A percentile compares a stretch with the other conserved stretches of the same genome.
Conservation (phyloP, 2,888 invertebrate genomes). For the Ecliptopera silaceata region DNA sequence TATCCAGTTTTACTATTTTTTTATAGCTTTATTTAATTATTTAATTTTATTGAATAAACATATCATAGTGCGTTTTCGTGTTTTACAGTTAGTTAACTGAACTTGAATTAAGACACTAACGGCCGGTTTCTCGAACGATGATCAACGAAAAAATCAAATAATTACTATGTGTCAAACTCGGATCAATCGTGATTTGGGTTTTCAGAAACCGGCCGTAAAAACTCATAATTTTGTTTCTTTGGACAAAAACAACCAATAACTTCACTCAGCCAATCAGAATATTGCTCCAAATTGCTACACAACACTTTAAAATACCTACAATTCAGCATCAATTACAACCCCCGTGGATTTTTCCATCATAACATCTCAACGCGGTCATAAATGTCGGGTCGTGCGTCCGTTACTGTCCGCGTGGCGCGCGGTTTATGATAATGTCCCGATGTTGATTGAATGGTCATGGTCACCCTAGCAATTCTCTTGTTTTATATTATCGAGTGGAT, state of each 20-base stretch:
- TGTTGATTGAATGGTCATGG: conserved; percentile 79
- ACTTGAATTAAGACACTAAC: too few relatives aligned
- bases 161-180: too few relatives aligned
- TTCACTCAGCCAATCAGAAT: conserved; percentile 6
- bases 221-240: too few relatives aligned
- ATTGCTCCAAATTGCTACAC: conserved; percentile 14
- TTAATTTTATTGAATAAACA: too few relatives aligned
- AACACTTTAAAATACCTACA: conserved; percentile 42
- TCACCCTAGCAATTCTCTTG: conserved; percentile 55
- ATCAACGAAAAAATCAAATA: too few relatives aligned
- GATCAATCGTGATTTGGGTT: too few relatives aligned
- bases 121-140: too few relatives aligned
- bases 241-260: neutral
- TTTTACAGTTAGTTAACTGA: too few relatives aligned
- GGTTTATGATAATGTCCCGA: conserved; percentile 78
- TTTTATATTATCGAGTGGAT: conserved; percentile 13
- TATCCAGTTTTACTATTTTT: too few relatives aligned
- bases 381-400: conserved; percentile 45
- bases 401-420: conserved; percentile 66
- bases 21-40: too few relatives aligned
- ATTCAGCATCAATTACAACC: conserved; percentile 66
- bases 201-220: too few relatives aligned
- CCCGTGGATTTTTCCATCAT: conserved; percentile 71
- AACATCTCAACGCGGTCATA: conserved; percentile 53
- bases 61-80: too few relatives aligned